Conservation (phyloP, 2,888 invertebrate species). For the Amphipyra berbera region DNA sequence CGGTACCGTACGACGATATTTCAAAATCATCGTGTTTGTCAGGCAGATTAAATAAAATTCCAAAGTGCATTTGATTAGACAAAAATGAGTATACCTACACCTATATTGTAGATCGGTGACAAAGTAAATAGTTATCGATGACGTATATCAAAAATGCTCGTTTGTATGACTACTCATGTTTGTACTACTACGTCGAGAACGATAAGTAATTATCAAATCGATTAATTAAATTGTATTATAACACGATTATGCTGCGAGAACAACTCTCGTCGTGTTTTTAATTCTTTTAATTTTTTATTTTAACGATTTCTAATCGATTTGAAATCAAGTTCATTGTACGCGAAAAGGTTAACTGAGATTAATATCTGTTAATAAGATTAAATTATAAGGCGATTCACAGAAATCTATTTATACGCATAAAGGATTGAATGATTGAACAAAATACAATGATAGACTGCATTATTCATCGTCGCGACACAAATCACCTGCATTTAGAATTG, state of each 20-base stretch:
- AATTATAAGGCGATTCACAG: conserved; percentile 45
- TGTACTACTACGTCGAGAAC: background rate
- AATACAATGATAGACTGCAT: conserved; percentile 46
- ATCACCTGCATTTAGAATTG: conserved; percentile 43
- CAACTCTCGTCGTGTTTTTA: conserved; percentile 9
- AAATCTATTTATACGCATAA: conserved; percentile 49
- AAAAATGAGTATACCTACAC: no score
- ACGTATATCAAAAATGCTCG: background rate
- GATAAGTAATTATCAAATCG: conserved; percentile 17
- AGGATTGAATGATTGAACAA: conserved; percentile 51
- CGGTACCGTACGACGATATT: no score
- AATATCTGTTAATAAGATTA: conserved; percentile 61
- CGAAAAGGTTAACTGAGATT: conserved; percentile 52
- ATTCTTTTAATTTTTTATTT: conserved; percentile 7
- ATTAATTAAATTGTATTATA: conserved; percentile 28
- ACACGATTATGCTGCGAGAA: conserved; percentile 19
- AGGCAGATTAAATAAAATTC: background rate
- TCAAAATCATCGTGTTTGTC: no score
- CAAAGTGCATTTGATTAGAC: background rate
- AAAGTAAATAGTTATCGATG: background rate
- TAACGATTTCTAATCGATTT: conserved; percentile 33
- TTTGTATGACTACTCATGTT: background rate
- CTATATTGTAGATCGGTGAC: background rate
- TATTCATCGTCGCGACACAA: conserved; percentile 41
- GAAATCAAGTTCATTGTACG: conserved; percentile 63